Percentiles rank a stretch among this genome's conserved stretches.
Conservation (phyloP, 1,140 invertebrate genomes). For the Parapsyche elsis region DNA sequence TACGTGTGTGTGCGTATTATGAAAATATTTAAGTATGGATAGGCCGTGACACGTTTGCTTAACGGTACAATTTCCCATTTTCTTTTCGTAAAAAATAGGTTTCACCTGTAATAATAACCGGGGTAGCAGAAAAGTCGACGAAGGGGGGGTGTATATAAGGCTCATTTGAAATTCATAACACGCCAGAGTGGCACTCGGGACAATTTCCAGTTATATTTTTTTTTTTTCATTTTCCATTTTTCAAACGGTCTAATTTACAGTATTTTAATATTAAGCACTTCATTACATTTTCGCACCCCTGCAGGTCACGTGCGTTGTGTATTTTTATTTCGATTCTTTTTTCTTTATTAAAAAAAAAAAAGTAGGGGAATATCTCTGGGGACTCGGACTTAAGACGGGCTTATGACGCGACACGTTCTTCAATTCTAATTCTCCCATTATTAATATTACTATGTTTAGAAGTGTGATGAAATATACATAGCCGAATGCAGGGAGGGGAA, state of each 20-base stretch:
- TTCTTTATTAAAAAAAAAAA: neutral
- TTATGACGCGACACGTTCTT: conserved; percentile 4
- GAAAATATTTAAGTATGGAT: conserved; percentile 32
- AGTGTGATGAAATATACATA: neutral
- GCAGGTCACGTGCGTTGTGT: conserved; percentile 13
- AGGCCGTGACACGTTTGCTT: conserved; percentile 33
- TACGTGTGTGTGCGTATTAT: conserved; percentile 14
- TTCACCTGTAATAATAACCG: conserved; percentile 47
- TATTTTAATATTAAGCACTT: conserved; percentile 57
- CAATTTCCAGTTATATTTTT: conserved; percentile 50
- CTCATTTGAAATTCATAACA: conserved; percentile 56
- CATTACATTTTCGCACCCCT: conserved; percentile 48
- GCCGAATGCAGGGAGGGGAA: neutral
- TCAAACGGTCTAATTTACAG: conserved; percentile 54
- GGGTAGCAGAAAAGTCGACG: neutral
- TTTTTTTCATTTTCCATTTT: conserved; percentile 47
- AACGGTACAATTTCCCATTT: conserved; percentile 45
- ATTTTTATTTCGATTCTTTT: conserved; percentile 38
- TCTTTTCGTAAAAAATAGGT: conserved; percentile 42
- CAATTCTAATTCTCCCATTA: neutral
- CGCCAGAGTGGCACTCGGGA: conserved; percentile 52
- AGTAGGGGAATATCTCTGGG: neutral
- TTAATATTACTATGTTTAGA: neutral
- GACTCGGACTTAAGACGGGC: conserved; percentile 1
- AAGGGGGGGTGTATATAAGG: neutral